phyloP scores from a whole-genome alignment of 2,888 invertebrate species.

The Heteromurus nitidus region DNA sequence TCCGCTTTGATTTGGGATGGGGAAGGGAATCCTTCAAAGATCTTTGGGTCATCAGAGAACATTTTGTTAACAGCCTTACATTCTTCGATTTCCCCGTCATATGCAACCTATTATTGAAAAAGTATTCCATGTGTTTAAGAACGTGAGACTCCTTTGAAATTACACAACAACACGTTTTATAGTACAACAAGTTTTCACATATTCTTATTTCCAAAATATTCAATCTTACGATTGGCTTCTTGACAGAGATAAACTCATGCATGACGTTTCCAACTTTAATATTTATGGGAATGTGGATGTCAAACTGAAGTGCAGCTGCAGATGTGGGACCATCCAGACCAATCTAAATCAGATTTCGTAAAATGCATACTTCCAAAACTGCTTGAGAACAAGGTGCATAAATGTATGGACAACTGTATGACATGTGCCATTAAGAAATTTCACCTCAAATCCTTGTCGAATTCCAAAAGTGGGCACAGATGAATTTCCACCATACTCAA shows the following conservation, averaged over 20 bases:
- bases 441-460: slow-evolving; percentile 28
- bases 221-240: slow-evolving; percentile 20
- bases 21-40: too few relatives aligned
- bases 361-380: not conserved
- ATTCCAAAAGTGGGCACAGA: slow-evolving; percentile 35
- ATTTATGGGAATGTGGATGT: slow-evolving; percentile 48
- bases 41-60: slow-evolving; percentile 13
- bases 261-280: not conserved
- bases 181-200: not conserved
- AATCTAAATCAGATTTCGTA: slow-evolving; percentile 17
- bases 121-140: not conserved
- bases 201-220: not conserved
- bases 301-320: slow-evolving; percentile 36
- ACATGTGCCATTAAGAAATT: not conserved
- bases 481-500: slow-evolving; percentile 30
- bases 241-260: slow-evolving; percentile 42
- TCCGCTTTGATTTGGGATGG: too few relatives aligned
- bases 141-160: not conserved
- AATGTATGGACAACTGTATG: not conserved
- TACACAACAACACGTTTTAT: not conserved
- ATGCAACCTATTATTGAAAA: not conserved
- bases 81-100: slow-evolving; percentile 26
- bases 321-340: slow-evolving; percentile 56
- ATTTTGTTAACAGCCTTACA: not conserved
- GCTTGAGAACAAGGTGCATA: not conserved